A percentile compares a stretch with the other conserved stretches of the same genome.
phyloP scores from a whole-genome alignment of 2,113 vertebrate genomes.

The Laterallus jamaicensis region DNA sequence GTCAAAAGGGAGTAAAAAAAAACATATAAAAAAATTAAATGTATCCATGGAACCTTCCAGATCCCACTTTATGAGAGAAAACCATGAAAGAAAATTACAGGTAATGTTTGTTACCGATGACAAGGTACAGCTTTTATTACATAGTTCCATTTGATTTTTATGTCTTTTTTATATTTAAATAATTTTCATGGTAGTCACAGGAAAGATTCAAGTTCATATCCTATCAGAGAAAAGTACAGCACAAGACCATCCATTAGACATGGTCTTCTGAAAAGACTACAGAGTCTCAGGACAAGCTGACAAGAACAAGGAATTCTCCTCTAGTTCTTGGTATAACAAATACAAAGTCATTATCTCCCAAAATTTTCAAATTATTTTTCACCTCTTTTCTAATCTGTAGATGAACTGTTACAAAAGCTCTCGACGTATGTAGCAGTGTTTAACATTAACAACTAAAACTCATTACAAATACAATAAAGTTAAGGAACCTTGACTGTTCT shows the following conservation, averaged over 20 bases:
- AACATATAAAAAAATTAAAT: not conserved
- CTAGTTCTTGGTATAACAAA: not conserved
- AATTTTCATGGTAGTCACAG: not conserved
- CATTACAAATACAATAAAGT: not conserved
- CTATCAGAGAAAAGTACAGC: not conserved
- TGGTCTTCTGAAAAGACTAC: not conserved
- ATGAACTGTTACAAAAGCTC: not conserved
- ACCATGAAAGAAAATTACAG: not conserved
- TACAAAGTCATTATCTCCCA: accelerated
- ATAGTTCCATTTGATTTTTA: not conserved
- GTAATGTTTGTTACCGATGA: accelerated
- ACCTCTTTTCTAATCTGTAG: not conserved
- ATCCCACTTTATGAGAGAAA: not conserved
- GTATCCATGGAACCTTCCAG: not conserved
- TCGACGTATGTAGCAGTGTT: not conserved
- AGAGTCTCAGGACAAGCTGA: not conserved
- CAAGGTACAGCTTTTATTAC: not conserved
- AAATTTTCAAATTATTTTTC: not conserved
- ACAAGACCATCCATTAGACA: not conserved
- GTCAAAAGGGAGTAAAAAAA: not conserved
- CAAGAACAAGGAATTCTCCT: not conserved
- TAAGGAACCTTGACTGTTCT: not conserved
- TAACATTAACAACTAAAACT: not conserved
- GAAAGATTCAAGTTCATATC: not conserved
- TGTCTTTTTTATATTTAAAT: not conserved